phyloP scores from a whole-genome alignment of 2,113 vertebrate species.

The Amia ocellicauda region DNA sequence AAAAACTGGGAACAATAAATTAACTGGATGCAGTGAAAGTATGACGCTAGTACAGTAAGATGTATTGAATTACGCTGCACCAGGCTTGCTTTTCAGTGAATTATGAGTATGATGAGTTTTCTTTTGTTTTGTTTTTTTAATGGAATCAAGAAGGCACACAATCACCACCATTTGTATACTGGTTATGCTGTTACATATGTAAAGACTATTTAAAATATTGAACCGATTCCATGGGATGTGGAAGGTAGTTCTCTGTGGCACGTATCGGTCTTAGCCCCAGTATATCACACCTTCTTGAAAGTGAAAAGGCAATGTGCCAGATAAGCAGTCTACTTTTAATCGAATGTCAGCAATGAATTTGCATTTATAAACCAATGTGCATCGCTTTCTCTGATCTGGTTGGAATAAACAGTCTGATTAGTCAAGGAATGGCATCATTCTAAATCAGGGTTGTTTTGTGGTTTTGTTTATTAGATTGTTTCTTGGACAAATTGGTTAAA shows the following conservation, averaged over 20 bases:
- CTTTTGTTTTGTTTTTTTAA: too few species aligned
- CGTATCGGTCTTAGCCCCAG: too few species aligned
- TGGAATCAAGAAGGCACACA: too few species aligned
- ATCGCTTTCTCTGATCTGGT: neutral
- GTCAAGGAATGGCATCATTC: too few species aligned
- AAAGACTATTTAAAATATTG: too few species aligned
- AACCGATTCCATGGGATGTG: too few species aligned
- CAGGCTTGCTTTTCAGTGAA: conserved; percentile 31
- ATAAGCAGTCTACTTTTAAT: neutral
- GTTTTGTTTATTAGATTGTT: conserved; percentile 4
- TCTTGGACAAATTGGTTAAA: too few species aligned
- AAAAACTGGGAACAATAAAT: conserved; percentile 49
- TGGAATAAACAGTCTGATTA: neutral
- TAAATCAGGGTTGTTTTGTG: neutral
- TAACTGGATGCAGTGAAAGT: conserved; percentile 50
- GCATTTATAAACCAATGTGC: neutral
- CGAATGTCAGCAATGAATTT: neutral
- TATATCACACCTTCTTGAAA: neutral
- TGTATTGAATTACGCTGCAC: conserved; percentile 38
- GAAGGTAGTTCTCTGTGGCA: neutral
- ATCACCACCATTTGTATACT: too few species aligned
- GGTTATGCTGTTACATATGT: too few species aligned
- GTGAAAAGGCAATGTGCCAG: neutral
- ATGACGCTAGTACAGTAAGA: conserved; percentile 28
- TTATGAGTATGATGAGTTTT: conserved; percentile 3